These are phyloP conservation scores for Ivindomyrus marchei DNA, from an alignment of 2,113 vertebrate species.

Conservation along the genomic window DNA sequence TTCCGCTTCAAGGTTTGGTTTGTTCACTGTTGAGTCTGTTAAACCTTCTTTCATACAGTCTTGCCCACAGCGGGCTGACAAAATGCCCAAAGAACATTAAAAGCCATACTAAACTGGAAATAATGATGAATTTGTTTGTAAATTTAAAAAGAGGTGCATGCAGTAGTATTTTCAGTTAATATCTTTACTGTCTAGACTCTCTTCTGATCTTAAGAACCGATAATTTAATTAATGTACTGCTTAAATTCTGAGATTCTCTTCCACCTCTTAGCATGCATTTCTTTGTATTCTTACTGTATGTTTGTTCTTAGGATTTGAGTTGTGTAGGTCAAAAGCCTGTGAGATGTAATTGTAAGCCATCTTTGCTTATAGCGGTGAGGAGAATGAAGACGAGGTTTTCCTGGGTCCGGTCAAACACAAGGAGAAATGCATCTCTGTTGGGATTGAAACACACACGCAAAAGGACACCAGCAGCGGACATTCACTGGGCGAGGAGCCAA, in stretches of 20 bases:
- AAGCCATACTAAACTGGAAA: not conserved
- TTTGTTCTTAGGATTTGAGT: not conserved
- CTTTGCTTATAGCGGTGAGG: constrained; percentile 52
- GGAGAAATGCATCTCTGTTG: constrained; percentile 61
- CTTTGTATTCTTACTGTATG: not conserved
- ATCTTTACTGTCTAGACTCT: not conserved
- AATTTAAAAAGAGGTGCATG: not conserved
- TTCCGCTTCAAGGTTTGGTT: constrained; percentile 58
- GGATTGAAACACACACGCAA: constrained; percentile 27
- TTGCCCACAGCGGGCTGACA: not conserved
- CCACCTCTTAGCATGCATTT: not conserved
- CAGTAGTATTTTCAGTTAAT: not conserved
- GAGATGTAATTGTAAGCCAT: not conserved
- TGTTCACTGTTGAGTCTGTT: not conserved
- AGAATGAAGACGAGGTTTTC: constrained; percentile 82
- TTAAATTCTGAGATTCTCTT: not conserved
- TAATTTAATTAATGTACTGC: not conserved
- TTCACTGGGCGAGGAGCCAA: constrained; percentile 20
- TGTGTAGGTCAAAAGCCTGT: not conserved
- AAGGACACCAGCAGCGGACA: not conserved
- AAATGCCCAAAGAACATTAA: not conserved
- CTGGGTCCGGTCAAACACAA: constrained; percentile 63
- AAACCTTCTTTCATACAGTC: not conserved
- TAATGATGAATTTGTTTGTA: not conserved
- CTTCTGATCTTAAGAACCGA: not conserved